Conservation (phyloP, 1,140 invertebrate genomes). For the Leptoteleia sp. region DNA sequence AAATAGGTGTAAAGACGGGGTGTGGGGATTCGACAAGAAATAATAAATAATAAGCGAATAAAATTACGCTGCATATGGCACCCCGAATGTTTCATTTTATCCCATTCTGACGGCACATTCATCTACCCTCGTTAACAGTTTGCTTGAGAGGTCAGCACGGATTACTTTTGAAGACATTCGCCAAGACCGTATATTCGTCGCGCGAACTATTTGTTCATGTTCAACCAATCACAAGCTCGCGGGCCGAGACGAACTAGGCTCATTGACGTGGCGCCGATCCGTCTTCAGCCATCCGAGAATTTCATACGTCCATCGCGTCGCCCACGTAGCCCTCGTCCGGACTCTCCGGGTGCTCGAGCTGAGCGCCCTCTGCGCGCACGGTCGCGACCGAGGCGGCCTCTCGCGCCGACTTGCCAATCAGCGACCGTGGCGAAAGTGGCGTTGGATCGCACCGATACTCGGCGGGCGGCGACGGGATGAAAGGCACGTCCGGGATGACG, state of each 20-base stretch:
- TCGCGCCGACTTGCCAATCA: slow-evolving; percentile 72
- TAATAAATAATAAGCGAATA: too few relatives aligned
- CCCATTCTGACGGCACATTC: too few relatives aligned
- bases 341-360: slow-evolving; percentile 87
- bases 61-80: too few relatives aligned
- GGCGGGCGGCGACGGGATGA: slow-evolving; percentile 86
- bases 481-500: slow-evolving; percentile 82
- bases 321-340: slow-evolving; percentile 94
- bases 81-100: too few relatives aligned
- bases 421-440: slow-evolving; percentile 72
- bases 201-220: slow-evolving; percentile 5
- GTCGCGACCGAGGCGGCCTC: slow-evolving; percentile 69
- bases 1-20: too few relatives aligned
- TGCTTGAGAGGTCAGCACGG: too few relatives aligned
- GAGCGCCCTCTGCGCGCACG: slow-evolving; percentile 47
- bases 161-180: slow-evolving; percentile 17
- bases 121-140: too few relatives aligned
- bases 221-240: slow-evolving; percentile 28
- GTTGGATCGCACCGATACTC: slow-evolving; percentile 74
- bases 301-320: slow-evolving; percentile 83
- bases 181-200: not conserved
- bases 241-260: slow-evolving; percentile 44
- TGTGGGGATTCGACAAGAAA: too few relatives aligned
- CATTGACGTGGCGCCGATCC: slow-evolving; percentile 37
- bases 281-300: slow-evolving; percentile 48